Evolutionary conservation across 2,888 invertebrate genomes (phyloP).

Genomic region (Athetis lepigone): DNA sequence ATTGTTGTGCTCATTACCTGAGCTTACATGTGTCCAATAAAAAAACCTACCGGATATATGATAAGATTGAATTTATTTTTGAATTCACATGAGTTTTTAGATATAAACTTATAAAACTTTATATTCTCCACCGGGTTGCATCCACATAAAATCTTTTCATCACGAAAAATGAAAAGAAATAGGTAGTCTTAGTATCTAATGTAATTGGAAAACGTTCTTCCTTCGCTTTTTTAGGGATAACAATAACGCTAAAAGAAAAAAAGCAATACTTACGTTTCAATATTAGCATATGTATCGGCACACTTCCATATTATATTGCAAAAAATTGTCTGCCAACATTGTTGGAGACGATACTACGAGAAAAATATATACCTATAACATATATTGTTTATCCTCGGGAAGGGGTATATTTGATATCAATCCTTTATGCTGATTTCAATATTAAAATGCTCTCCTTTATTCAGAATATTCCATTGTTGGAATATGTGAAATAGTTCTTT

Average conservation of each 20-base stretch:
- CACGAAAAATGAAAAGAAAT: neutral
- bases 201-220: conserved; percentile 20
- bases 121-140: no score
- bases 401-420: conserved; percentile 63
- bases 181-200: neutral
- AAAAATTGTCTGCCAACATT: conserved; percentile 54
- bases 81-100: no score
- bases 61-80: no score
- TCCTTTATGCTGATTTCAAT: conserved; percentile 66
- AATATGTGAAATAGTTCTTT: conserved; percentile 53
- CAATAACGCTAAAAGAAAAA: conserved; percentile 49
- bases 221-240: conserved; percentile 38
- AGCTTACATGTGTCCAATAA: no score
- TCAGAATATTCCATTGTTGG: conserved; percentile 50
- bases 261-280: conserved; percentile 47
- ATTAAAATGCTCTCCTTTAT: conserved; percentile 61
- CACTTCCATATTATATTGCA: conserved; percentile 53
- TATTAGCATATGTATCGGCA: conserved; percentile 58
- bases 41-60: no score
- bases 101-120: no score
- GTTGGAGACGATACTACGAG: conserved; percentile 40
- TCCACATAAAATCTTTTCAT: no score
- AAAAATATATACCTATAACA: conserved; percentile 41
- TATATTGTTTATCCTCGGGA: conserved; percentile 54
- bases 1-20: no score